Evolutionary conservation across 2,113 vertebrate genomes (phyloP), one percentile per base, ranked within the genome.

Genomic region (Castor canadensis): DNA sequence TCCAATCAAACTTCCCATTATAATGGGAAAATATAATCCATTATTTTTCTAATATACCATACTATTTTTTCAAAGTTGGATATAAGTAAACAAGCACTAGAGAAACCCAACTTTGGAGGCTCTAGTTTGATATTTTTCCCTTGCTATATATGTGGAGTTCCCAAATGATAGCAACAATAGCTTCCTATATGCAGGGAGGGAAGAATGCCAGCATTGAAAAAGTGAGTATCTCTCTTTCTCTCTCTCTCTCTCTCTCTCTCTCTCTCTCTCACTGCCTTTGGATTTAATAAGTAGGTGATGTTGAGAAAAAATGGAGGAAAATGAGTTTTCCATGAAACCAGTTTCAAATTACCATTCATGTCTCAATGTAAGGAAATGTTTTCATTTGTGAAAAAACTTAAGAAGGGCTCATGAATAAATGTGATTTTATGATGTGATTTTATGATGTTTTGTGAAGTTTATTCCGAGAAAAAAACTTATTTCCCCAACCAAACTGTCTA

Each of bases 321-420:
- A 99, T 99, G 98, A 98, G 96, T 97, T 97, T 97, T 97, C 98
- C 97, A 98, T 98, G 98, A 98, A 98, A 98, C 97, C 94, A 97
- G 95, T 97, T 98, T 98, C 98, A 98, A 98, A 98, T 97, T 93
- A 96, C 94, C 98, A 98, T 98, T 98, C 98, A 98, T 98, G 98
- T 98, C 97, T 97, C 97, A 98, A 99, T 98, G 98, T 98, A 97
- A 98, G 97, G 95, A 98, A 98, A 98, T 98, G 98, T 87, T 98
- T 98, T 98, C 90, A 97, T 97, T 96, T 97, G 98, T 98, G 97
- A 96, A 98, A 97, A 98, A 98, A 99, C 98, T 97, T 95, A 98
- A 98, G 98, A 98, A 97, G 97, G 98, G 98, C 94, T 99, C 97
- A 98, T 98, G 98, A 98, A 97, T 98, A 94, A 98, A 99, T 98